Evolutionary conservation across 2,797 vertebrate genomes (phyloP).

Genomic region (Lepilemur septentrionalis): DNA sequence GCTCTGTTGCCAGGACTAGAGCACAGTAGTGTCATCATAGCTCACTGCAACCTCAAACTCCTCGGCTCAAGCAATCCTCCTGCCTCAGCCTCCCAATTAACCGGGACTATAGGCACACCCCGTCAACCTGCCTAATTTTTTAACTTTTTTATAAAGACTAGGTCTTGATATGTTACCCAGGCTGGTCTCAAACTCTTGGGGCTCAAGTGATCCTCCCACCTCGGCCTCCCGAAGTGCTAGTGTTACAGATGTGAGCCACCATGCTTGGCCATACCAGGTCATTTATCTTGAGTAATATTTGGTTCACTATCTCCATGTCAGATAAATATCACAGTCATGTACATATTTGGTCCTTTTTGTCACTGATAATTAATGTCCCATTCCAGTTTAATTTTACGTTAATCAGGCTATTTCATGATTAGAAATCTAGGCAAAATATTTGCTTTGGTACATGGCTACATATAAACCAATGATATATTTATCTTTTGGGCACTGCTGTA

Average conservation of each 20-base stretch:
- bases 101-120: neutral
- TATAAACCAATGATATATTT: neutral
- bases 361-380: neutral
- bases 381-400: conserved; percentile 17
- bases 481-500: neutral
- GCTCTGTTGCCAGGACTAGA: neutral
- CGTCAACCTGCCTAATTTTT: neutral
- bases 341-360: neutral
- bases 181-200: neutral
- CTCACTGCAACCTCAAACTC: neutral
- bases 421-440: conserved; percentile 18
- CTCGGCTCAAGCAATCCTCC: neutral
- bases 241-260: neutral
- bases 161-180: neutral
- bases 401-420: neutral
- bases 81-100: neutral
- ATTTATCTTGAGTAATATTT: neutral
- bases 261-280: neutral
- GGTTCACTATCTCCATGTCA: neutral
- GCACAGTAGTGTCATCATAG: neutral
- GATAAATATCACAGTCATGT: conserved; percentile 14
- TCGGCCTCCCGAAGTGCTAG: neutral
- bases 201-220: neutral
- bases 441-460: neutral
- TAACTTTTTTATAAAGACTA: neutral